Base-by-base conservation (phyloP, 2,888 invertebrate genomes). In the Ditylenchus weischeri region DNA sequence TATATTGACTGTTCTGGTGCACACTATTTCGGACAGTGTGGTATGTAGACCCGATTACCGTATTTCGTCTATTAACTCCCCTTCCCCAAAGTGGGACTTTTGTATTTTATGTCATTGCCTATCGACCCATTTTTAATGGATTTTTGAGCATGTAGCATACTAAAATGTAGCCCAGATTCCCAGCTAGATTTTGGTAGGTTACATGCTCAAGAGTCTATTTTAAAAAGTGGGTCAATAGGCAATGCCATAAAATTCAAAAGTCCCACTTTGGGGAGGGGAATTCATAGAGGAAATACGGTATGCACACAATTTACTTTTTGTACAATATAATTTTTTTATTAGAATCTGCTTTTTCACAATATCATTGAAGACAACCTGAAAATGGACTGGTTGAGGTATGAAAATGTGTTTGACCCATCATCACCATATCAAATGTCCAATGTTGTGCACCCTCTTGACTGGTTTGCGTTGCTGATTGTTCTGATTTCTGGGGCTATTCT, bases 21-120 rank as follows among this genome's bases (percentile, higher is more conserved):
- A 75, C 35, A 63, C 57, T 43, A 50, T 73, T 23, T 58, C 66
- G 13, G 69, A 73, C 18, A 63, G 66, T 54, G 51, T 73, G 61
- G 70, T 70, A 64, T n/a, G 29, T 43, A 13, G 43, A 15, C 5
- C 11, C 15, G 5, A 29, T 4, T 29, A 4, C 29, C 5, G 29
- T n/a, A n/a, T n/a, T n/a, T n/a, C n/a, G n/a, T n/a, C n/a, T n/a
- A n/a, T n/a, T n/a, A n/a, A n/a, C n/a, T n/a, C n/a, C n/a, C n/a
- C n/a, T n/a, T n/a, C n/a, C n/a, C n/a, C n/a, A n/a, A n/a, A n/a
- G n/a, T n/a, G n/a, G n/a, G n/a, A n/a, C n/a, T n/a, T n/a, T n/a
- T n/a, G n/a, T n/a, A n/a, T n/a, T n/a, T n/a, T n/a, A n/a, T n/a
- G n/a, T n/a, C n/a, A n/a, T n/a, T n/a, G n/a, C n/a, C n/a, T n/a